A percentile compares a stretch with the other conserved stretches of the same genome.
Evolutionary conservation across 1,140 invertebrate species (phyloP).

Genomic region (Drosophila busckii): DNA sequence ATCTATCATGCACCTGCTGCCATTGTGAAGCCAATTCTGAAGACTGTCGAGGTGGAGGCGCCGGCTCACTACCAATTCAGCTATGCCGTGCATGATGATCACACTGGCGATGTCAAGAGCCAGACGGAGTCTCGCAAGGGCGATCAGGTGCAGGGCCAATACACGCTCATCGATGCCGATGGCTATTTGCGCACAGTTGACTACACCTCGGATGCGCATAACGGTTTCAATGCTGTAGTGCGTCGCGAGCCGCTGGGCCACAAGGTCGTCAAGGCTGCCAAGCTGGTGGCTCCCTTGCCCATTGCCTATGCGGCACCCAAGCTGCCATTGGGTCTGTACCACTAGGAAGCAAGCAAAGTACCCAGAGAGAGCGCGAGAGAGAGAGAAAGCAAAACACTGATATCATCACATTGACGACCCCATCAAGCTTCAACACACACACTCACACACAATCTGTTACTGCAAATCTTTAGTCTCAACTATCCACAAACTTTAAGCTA

Average conservation of each 20-base stretch:
- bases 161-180: slow-evolving; percentile 82
- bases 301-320: slow-evolving; percentile 61
- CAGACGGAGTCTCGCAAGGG: slow-evolving; percentile 81
- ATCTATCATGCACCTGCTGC: slow-evolving; percentile 47
- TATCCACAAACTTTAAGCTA: not conserved
- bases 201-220: slow-evolving; percentile 83
- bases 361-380: not conserved
- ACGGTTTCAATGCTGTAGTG: slow-evolving; percentile 79
- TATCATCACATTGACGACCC: slow-evolving; percentile 66
- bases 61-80: slow-evolving; percentile 80
- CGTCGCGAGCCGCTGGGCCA: slow-evolving; percentile 79
- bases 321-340: slow-evolving; percentile 49
- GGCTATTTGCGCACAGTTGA: slow-evolving; percentile 83
- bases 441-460: slow-evolving; percentile 20
- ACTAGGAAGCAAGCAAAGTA: slow-evolving; percentile 21
- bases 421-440: slow-evolving; percentile 43
- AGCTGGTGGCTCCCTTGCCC: slow-evolving; percentile 34
- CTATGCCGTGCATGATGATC: slow-evolving; percentile 80
- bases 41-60: slow-evolving; percentile 81
- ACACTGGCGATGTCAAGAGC: slow-evolving; percentile 81
- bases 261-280: slow-evolving; percentile 77
- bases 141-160: slow-evolving; percentile 81
- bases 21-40: slow-evolving; percentile 75
- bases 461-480: slow-evolving; percentile 19
- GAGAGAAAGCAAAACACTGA: slow-evolving; percentile 45